Evolutionary conservation across 2,797 vertebrate genomes (phyloP).

Genomic region (Enteromius viviparus): DNA sequence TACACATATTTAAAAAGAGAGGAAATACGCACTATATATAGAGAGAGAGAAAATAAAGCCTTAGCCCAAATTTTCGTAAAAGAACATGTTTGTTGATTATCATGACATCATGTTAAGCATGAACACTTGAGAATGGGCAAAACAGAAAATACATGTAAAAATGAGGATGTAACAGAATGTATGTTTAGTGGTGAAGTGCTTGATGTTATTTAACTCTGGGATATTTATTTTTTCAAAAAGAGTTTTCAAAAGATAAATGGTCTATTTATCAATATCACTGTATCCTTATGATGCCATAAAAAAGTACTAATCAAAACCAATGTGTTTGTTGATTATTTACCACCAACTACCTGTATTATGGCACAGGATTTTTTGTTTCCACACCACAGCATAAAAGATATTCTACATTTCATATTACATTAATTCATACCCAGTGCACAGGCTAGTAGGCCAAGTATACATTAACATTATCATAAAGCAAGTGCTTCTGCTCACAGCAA

Average conservation of each 20-base stretch:
- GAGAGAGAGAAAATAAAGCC: background rate
- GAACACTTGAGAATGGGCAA: background rate
- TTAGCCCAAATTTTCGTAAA: conserved; percentile 1
- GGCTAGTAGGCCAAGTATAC: background rate
- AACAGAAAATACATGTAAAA: conserved; percentile 17
- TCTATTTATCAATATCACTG: conserved; percentile 55
- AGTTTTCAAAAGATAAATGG: conserved; percentile 35
- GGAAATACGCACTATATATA: background rate
- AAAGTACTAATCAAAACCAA: background rate
- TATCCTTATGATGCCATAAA: conserved; percentile 53
- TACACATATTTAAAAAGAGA: background rate
- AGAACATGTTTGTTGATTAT: conserved; percentile 3
- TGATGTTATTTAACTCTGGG: conserved; percentile 22
- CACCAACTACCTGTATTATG: background rate
- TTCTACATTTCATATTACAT: background rate
- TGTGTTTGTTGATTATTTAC: conserved; percentile 8
- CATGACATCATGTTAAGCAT: conserved; percentile 5
- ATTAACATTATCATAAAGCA: background rate
- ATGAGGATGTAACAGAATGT: conserved; percentile 41
- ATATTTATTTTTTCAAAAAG: conserved; percentile 71
- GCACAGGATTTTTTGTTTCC: background rate
- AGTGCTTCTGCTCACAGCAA: background rate
- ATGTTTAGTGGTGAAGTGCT: conserved; percentile 52
- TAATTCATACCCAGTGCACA: background rate
- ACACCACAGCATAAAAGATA: background rate